Conservation (phyloP, 2,797 vertebrate species). For the Trachurus trachurus region DNA sequence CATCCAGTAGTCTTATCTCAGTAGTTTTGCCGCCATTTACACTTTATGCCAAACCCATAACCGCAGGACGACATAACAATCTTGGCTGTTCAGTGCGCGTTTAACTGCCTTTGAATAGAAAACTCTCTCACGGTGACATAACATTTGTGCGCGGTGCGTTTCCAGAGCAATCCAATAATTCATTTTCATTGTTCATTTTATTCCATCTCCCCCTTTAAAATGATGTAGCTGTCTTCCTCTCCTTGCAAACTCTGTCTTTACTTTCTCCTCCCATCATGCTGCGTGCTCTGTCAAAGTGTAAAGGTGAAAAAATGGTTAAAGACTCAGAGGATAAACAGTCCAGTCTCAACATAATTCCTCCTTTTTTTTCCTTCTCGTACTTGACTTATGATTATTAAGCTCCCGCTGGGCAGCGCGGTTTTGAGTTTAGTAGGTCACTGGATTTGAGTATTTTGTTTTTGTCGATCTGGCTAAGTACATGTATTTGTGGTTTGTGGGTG, state of each 20-base stretch:
- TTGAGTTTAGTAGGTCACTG: constrained; percentile 31
- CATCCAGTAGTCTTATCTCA: constrained; percentile 4
- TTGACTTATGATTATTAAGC: background rate
- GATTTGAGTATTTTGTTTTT: constrained; percentile 21
- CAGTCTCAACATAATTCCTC: background rate
- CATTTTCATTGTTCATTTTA: constrained; percentile 33
- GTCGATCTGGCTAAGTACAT: background rate
- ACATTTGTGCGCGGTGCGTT: background rate
- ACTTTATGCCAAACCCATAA: constrained; percentile 7
- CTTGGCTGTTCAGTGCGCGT: background rate
- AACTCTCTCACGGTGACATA: background rate
- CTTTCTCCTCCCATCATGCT: background rate
- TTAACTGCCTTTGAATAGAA: background rate
- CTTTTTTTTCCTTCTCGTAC: background rate
- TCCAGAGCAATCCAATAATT: constrained; percentile 31
- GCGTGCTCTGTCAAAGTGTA: background rate
- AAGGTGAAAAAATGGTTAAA: background rate
- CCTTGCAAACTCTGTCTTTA: constrained; percentile 23
- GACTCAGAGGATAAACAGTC: background rate
- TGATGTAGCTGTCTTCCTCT: background rate
- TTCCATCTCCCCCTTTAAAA: background rate
- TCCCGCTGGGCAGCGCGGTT: background rate
- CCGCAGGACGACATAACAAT: background rate
- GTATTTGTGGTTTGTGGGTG: background rate
- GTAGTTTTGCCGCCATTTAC: constrained; percentile 24